Evolutionary conservation across 2,113 vertebrate genomes (phyloP).

Genomic region (Danionella cerebrum): DNA sequence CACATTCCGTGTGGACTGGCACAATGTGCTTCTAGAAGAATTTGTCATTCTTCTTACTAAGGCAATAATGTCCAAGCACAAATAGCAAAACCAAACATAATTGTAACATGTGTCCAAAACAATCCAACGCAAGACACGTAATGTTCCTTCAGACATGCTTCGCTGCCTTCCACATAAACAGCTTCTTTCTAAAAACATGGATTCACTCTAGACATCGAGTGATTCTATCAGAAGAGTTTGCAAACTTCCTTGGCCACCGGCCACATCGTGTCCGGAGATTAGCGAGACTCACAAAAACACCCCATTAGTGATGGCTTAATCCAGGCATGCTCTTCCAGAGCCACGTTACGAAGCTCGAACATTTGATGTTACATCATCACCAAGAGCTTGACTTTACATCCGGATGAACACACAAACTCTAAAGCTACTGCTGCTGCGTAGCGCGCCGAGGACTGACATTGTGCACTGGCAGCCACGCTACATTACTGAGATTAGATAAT

Average conservation of each 20-base stretch:
- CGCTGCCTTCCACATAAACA: not conserved
- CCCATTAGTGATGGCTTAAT: constrained; percentile 62
- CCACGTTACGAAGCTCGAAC: constrained; percentile 44
- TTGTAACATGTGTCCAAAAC: not conserved
- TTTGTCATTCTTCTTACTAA: too few species aligned
- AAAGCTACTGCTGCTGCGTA: not conserved
- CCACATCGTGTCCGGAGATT: constrained; percentile 53
- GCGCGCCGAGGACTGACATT: constrained; percentile 19
- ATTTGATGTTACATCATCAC: constrained; percentile 12
- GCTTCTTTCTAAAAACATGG: not conserved
- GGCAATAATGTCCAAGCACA: too few species aligned
- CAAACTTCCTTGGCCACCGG: not conserved
- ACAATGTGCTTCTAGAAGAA: too few species aligned
- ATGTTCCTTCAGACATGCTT: not conserved
- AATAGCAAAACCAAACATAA: too few species aligned
- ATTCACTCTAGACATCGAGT: not conserved
- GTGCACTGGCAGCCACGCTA: not conserved
- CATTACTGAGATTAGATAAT: constrained; percentile 28
- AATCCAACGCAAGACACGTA: too few species aligned
- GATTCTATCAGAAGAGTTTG: not conserved
- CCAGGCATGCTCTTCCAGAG: constrained; percentile 46
- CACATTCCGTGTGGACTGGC: too few species aligned
- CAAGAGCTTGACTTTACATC: not conserved
- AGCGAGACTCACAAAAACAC: constrained; percentile 26
- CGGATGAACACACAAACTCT: not conserved